Conservation (phyloP, 2,113 vertebrate genomes). For the Thryonomys swinderianus region DNA sequence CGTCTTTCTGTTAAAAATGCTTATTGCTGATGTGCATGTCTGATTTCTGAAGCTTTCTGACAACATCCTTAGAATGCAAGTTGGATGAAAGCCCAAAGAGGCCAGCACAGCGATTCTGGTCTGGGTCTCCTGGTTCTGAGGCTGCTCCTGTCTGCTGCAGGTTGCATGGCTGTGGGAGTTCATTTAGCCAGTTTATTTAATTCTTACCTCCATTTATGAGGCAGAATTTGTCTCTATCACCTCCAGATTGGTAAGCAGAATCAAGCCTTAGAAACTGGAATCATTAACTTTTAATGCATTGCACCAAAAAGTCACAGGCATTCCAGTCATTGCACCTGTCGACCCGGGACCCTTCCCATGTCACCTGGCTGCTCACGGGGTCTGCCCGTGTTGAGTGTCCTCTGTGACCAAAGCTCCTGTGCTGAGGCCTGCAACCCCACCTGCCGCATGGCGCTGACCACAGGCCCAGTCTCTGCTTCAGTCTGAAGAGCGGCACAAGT, state of each 20-base stretch:
- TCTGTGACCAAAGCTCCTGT: background rate
- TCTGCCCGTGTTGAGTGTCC: accelerated
- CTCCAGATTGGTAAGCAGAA: background rate
- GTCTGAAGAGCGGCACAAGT: background rate
- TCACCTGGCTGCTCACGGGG: accelerated
- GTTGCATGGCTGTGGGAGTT: background rate
- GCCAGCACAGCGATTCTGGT: background rate
- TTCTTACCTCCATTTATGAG: background rate
- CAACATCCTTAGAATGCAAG: background rate
- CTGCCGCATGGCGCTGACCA: accelerated
- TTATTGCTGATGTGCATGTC: background rate
- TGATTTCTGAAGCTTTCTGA: background rate
- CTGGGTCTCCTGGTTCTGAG: background rate
- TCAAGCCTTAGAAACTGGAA: background rate
- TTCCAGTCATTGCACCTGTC: accelerated
- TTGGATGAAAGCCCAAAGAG: background rate
- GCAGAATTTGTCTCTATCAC: background rate
- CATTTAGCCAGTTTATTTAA: background rate
- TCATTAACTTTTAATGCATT: background rate
- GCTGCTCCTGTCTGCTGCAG: background rate
- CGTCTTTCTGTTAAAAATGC: background rate
- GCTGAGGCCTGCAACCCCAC: accelerated
- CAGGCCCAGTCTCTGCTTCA: accelerated
- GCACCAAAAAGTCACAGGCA: background rate
- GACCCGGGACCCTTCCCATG: accelerated